phyloP scores from a whole-genome alignment of 37 sponge, comb jelly and placozoan species.

The Ianthella basta region DNA sequence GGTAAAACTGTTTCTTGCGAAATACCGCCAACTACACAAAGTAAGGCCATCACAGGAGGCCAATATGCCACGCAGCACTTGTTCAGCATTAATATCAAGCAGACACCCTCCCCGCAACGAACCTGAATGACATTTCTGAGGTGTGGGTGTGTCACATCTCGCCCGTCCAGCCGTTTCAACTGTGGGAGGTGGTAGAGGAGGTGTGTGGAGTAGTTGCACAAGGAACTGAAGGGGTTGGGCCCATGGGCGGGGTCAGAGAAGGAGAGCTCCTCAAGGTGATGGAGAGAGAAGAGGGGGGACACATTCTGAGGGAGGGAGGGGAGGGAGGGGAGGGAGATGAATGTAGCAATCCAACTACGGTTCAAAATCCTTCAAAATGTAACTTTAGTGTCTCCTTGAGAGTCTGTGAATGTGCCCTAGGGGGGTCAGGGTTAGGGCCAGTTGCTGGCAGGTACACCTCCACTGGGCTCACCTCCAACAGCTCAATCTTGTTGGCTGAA shows the following conservation, averaged over 20 bases:
- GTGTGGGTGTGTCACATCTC: constrained; percentile 55
- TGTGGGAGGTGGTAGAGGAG: constrained; percentile 83
- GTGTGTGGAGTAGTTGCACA: constrained; percentile 90
- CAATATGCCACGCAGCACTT: too few relatives aligned
- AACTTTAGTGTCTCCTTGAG: too few relatives aligned
- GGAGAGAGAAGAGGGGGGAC: constrained; percentile 33
- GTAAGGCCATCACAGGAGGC: neutral
- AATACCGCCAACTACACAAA: constrained; percentile 56
- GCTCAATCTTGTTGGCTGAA: constrained; percentile 72
- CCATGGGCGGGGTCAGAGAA: constrained; percentile 80
- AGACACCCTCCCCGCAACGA: neutral
- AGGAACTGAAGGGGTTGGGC: constrained; percentile 71
- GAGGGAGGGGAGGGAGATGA: neutral
- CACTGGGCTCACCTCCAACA: constrained; percentile 49
- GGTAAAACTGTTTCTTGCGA: constrained; percentile 83
- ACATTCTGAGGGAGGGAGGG: constrained; percentile 49
- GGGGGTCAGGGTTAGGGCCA: too few relatives aligned
- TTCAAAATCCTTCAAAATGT: too few relatives aligned
- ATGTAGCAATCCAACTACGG: too few relatives aligned
- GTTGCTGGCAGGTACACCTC: too few relatives aligned
- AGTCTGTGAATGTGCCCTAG: too few relatives aligned
- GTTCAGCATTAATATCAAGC: too few relatives aligned
- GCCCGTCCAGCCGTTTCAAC: constrained; percentile 63
- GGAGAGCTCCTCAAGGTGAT: constrained; percentile 53
- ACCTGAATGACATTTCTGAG: constrained; percentile 66